Evolutionary conservation across 2,113 vertebrate genomes (phyloP).

Genomic region (Sphyrna mokarran): DNA sequence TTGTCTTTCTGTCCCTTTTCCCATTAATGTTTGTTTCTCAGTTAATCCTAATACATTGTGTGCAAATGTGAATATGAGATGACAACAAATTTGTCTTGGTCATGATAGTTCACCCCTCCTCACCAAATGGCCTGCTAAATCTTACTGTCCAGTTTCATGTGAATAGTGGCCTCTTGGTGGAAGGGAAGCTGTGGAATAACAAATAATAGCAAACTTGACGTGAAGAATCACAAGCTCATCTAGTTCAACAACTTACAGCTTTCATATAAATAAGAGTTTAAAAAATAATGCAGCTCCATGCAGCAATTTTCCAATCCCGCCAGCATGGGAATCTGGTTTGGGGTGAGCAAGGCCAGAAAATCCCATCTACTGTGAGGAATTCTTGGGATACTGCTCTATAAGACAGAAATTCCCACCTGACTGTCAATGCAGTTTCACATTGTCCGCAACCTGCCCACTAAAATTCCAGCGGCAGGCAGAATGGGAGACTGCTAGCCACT

Average conservation of each 20-base stretch:
- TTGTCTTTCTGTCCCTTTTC: neutral
- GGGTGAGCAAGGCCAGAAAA: too few species aligned
- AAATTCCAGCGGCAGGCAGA: too few species aligned
- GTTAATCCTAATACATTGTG: neutral
- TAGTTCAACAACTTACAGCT: neutral
- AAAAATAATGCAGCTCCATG: neutral
- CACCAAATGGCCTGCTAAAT: neutral
- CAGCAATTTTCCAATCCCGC: neutral
- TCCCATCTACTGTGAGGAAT: too few species aligned
- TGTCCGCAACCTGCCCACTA: too few species aligned
- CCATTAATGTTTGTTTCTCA: neutral
- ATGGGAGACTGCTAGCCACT: too few species aligned
- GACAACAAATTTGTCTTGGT: neutral
- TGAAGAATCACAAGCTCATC: neutral
- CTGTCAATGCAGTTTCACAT: too few species aligned
- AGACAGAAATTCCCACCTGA: too few species aligned
- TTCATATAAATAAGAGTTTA: neutral
- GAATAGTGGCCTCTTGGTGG: neutral
- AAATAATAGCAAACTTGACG: neutral
- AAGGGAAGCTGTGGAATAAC: neutral
- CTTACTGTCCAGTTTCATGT: neutral
- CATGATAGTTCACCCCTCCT: neutral
- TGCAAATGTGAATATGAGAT: neutral
- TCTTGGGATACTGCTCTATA: too few species aligned
- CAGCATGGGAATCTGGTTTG: too few species aligned